phyloP scores from a whole-genome alignment of 2,888 invertebrate genomes.

The Dyspetes luteomarginatus region DNA sequence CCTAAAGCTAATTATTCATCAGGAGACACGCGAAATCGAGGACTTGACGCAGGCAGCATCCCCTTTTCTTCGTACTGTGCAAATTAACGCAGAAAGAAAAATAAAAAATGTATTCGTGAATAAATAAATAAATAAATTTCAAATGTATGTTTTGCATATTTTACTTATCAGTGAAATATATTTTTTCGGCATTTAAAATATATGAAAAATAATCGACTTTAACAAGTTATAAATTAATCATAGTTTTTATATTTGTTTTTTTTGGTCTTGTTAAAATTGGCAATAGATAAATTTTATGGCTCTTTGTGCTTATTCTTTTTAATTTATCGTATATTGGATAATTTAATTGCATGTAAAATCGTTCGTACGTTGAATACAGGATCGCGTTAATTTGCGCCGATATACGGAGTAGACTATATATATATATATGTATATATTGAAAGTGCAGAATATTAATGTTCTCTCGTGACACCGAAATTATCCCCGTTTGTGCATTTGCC shows the following conservation, averaged over 20 bases:
- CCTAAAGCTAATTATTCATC: constrained; percentile 49
- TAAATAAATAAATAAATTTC: no score
- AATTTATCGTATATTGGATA: neutral
- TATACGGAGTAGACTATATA: neutral
- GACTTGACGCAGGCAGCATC: constrained; percentile 3
- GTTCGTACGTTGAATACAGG: neutral
- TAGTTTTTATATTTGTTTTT: no score
- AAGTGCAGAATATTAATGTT: constrained; percentile 4
- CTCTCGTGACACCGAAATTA: neutral
- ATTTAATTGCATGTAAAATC: neutral
- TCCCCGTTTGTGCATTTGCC: neutral
- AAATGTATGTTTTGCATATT: no score
- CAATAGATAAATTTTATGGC: neutral
- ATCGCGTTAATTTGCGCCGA: neutral
- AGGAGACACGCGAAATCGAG: neutral
- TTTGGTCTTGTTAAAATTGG: no score
- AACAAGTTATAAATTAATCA: no score
- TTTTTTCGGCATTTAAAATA: no score
- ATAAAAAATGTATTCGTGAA: no score
- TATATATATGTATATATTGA: neutral
- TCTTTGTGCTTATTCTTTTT: neutral
- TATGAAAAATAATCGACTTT: no score
- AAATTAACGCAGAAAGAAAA: no score
- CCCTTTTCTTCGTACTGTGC: neutral
- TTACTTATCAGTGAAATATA: no score